Evolutionary conservation across 2,113 vertebrate genomes (phyloP).

Genomic region (Catharus bicknelli): DNA sequence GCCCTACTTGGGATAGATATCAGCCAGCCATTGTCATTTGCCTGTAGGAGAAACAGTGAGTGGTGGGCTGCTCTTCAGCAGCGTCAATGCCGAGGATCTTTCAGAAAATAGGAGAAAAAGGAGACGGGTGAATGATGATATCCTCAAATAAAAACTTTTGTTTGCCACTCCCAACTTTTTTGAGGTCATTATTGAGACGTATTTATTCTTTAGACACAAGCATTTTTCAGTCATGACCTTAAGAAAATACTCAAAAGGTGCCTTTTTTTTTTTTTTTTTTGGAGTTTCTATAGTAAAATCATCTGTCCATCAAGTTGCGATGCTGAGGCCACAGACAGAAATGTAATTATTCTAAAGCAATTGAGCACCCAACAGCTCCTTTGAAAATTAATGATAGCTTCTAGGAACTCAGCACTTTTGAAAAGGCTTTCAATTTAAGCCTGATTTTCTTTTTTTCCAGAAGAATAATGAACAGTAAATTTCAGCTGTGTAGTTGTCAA

Average conservation of each 20-base stretch:
- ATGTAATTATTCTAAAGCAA: neutral
- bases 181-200: neutral
- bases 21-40: neutral
- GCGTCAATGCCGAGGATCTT: neutral
- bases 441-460: neutral
- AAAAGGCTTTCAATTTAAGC: neutral
- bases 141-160: neutral
- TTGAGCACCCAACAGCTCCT: neutral
- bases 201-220: neutral
- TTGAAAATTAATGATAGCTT: neutral
- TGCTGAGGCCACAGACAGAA: neutral
- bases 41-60: neutral
- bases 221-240: neutral
- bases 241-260: neutral
- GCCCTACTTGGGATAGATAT: neutral
- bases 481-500: neutral
- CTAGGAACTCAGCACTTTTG: neutral
- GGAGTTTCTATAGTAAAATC: neutral
- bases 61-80: neutral
- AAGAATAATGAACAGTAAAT: constrained; percentile 15
- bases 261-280: neutral
- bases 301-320: neutral
- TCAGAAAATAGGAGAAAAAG: neutral
- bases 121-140: neutral
- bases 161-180: neutral